Base-by-base conservation (phyloP, 1,140 invertebrate species). In the Bacillus rossius region DNA sequence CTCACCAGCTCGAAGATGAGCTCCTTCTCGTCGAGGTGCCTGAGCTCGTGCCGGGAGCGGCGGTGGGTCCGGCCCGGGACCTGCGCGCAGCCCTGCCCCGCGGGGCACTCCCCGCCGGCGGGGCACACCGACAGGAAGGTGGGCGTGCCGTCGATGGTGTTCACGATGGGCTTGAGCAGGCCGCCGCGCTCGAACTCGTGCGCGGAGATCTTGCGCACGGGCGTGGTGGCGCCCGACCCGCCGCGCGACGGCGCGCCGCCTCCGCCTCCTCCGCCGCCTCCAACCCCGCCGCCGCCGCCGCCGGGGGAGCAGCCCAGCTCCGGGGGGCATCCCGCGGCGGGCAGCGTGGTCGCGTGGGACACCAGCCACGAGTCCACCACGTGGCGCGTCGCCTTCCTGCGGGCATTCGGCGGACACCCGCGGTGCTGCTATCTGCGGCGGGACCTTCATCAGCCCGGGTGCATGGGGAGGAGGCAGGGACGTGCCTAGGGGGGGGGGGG, bases 121-220 rank as follows among this genome's bases (percentile, higher is more conserved):
- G 13, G 42, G 1, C 47, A 25, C 47, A 49, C 47, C 25, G 85
- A 84, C 14, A 96, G 75, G 74, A 96, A 96, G 5, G 92, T 95
- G 19, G 89, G 91, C 5, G 89, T 91, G 1, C 93, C 93, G 69
- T 95, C 92, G 2, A 89, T 92, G 14, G 79, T 85, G 57, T 88
- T 91, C 43, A 96, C 88, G 71, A 96, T 91, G 43, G 93, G 93
- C 71, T 94, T 94, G 40, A 95, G 72, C 7, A 94, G 80, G 40
- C 93, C 92, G 1, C 92, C 92, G 2, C 90, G 82, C 72, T 96
- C 94, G 71, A 97, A 97, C 71, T 96, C 94, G 74, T 96, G 92
- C 8, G 94, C 93, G 2, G 93, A 96, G 67, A 97, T 95, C 78
- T 96, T 97, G 55, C 94, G 83, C 38, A 96, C 92, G 8, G 94